Evolutionary conservation across 2,888 invertebrate species (phyloP).

Genomic region (Mesoligia furuncula): DNA sequence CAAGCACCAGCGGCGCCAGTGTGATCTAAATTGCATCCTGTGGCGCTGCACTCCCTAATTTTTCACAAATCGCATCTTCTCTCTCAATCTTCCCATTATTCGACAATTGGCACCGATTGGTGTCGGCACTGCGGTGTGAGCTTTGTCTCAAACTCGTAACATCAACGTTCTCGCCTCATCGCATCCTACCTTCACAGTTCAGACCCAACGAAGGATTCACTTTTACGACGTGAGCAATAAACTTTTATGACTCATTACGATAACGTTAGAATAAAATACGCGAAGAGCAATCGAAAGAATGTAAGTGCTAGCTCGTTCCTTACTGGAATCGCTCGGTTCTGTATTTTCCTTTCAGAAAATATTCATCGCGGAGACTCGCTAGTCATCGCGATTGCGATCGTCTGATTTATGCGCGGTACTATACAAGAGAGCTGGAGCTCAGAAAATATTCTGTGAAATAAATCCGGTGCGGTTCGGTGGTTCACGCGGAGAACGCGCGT

Average conservation of each 20-base stretch:
- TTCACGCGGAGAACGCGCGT: constrained; percentile 71
- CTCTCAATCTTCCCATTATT: constrained; percentile 51
- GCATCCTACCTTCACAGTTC: constrained; percentile 70
- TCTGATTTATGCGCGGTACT: constrained; percentile 77
- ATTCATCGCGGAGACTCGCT: constrained; percentile 72
- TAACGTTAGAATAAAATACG: constrained; percentile 83
- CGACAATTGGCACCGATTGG: constrained; percentile 56
- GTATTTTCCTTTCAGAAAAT: constrained; percentile 74
- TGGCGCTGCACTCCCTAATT: constrained; percentile 50
- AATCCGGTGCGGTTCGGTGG: constrained; percentile 80
- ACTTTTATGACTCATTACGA: constrained; percentile 86
- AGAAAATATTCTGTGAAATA: constrained; percentile 80
- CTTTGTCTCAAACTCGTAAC: constrained; percentile 71
- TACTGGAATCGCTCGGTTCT: constrained; percentile 60
- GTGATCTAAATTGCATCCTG: constrained; percentile 48
- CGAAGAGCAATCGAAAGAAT: constrained; percentile 79
- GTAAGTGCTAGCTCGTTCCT: constrained; percentile 72
- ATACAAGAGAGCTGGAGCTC: constrained; percentile 67
- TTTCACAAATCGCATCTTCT: constrained; percentile 56
- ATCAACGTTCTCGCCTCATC: constrained; percentile 71
- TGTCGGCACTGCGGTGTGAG: constrained; percentile 45
- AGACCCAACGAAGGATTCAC: constrained; percentile 77
- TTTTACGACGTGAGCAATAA: constrained; percentile 83
- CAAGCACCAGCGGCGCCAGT: constrained; percentile 42
- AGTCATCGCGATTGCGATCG: constrained; percentile 74